A percentile compares a stretch with the other conserved stretches of the same genome.
Conservation (phyloP, 2,797 vertebrate species). For the Capromys pilorides region DNA sequence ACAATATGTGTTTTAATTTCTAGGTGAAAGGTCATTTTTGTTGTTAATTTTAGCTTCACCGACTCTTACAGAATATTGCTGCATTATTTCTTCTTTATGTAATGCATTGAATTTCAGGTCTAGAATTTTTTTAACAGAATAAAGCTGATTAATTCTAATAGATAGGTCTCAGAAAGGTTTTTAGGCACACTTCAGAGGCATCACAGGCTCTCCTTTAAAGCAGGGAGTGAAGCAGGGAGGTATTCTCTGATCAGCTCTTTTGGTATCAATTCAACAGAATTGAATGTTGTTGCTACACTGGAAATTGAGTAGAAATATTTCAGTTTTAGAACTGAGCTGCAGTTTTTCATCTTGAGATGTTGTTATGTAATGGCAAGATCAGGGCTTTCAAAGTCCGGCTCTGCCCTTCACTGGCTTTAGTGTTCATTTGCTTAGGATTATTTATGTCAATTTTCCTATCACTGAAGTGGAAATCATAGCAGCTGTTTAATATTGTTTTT, state of each 20-base stretch:
- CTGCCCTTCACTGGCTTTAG: background rate
- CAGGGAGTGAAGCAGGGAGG: background rate
- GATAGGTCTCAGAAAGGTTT: background rate
- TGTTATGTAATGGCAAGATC: background rate
- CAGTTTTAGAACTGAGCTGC: background rate
- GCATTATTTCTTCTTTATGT: constrained; percentile 5
- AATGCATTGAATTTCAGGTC: background rate
- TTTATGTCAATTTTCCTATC: background rate
- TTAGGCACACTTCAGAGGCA: background rate
- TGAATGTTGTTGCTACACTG: constrained; percentile 5
- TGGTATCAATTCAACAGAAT: background rate
- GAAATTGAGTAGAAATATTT: background rate
- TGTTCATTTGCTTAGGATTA: constrained; percentile 14
- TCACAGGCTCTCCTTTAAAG: background rate
- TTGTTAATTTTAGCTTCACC: constrained; percentile 25
- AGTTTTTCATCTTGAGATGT: background rate
- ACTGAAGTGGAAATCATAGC: constrained; percentile 29
- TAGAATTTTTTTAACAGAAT: constrained; percentile 12
- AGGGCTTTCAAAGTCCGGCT: background rate
- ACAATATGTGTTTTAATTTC: constrained; percentile 26
- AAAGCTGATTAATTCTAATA: background rate
- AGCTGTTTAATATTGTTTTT: constrained; percentile 22
- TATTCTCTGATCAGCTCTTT: background rate
- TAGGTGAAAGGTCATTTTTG: background rate
- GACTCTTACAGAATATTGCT: background rate